Evolutionary conservation across 2,888 invertebrate species (phyloP).

Genomic region (Brachycybe producta): DNA sequence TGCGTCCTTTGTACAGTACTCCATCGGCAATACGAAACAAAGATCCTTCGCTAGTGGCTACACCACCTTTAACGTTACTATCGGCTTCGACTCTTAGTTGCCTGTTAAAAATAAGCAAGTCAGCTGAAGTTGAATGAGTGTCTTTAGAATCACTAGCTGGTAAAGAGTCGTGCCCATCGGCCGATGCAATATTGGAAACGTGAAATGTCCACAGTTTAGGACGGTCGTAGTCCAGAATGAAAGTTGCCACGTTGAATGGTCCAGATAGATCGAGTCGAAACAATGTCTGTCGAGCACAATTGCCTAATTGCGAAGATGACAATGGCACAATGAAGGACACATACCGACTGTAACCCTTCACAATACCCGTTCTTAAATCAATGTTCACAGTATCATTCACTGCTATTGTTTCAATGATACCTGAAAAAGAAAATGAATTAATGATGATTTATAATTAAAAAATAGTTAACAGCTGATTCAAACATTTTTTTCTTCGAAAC

Average conservation of each 20-base stretch:
- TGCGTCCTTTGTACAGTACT: slow-evolving; percentile 13
- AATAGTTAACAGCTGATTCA: too few species aligned
- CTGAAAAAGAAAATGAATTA: too few species aligned
- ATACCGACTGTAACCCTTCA: slow-evolving; percentile 17
- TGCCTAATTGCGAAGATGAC: not conserved
- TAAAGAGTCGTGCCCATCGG: slow-evolving; percentile 8
- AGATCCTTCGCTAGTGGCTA: slow-evolving; percentile 1
- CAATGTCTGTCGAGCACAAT: slow-evolving; percentile 15
- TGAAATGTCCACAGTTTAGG: slow-evolving; percentile 18
- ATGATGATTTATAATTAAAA: too few species aligned
- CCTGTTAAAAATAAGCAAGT: slow-evolving; percentile 14
- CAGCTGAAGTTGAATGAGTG: not conserved
- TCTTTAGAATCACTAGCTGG: not conserved
- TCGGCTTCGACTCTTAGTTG: slow-evolving; percentile 15
- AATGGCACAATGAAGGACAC: slow-evolving; percentile 13
- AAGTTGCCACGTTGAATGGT: slow-evolving; percentile 8
- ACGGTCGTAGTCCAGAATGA: slow-evolving; percentile 14
- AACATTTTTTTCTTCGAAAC: too few species aligned
- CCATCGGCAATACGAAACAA: slow-evolving; percentile 12
- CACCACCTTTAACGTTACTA: not conserved
- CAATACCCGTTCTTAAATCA: slow-evolving; percentile 16
- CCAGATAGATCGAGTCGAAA: slow-evolving; percentile 14
- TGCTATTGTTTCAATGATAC: too few species aligned
- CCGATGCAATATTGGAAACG: slow-evolving; percentile 2
- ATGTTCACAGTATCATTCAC: slow-evolving; percentile 16